Percentiles rank a stretch among this genome's conserved stretches.
Evolutionary conservation across 1,140 invertebrate species (phyloP).

Genomic region (Bombus superbus): DNA sequence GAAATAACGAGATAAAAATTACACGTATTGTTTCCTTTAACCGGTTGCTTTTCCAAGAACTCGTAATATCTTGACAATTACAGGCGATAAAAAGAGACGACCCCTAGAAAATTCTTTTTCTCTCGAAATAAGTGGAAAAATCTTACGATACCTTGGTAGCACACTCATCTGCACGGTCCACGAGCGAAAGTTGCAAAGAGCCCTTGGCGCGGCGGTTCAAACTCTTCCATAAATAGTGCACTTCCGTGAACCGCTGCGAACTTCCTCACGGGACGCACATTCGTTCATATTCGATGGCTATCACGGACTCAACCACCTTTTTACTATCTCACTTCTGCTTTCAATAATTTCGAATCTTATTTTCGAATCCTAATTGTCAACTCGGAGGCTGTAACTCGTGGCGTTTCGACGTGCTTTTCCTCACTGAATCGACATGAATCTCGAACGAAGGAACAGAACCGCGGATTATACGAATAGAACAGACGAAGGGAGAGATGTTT

Average conservation of each 20-base stretch:
- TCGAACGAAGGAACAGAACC: neutral
- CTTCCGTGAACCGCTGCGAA: conserved; percentile 7
- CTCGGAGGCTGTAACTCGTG: too few relatives aligned
- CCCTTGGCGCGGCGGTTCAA: conserved; percentile 24
- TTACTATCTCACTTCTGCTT: neutral
- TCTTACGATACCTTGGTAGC: conserved; percentile 43
- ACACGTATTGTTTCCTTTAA: neutral
- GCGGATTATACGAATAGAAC: neutral
- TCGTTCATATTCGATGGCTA: conserved; percentile 22
- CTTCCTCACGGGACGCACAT: neutral
- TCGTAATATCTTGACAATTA: neutral
- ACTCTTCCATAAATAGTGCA: conserved; percentile 33
- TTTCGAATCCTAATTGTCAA: too few relatives aligned
- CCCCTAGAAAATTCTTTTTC: neutral
- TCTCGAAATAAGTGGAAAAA: neutral
- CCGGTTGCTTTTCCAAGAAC: neutral
- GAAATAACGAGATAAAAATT: neutral
- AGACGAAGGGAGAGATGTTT: neutral
- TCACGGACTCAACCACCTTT: neutral
- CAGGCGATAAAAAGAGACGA: neutral
- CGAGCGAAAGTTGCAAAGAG: conserved; percentile 33
- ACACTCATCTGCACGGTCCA: conserved; percentile 55
- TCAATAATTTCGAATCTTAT: too few relatives aligned
- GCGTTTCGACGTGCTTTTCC: neutral
- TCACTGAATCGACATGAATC: neutral